phyloP scores from a whole-genome alignment of 2,888 invertebrate species.

The Xanthorhoe designata region DNA sequence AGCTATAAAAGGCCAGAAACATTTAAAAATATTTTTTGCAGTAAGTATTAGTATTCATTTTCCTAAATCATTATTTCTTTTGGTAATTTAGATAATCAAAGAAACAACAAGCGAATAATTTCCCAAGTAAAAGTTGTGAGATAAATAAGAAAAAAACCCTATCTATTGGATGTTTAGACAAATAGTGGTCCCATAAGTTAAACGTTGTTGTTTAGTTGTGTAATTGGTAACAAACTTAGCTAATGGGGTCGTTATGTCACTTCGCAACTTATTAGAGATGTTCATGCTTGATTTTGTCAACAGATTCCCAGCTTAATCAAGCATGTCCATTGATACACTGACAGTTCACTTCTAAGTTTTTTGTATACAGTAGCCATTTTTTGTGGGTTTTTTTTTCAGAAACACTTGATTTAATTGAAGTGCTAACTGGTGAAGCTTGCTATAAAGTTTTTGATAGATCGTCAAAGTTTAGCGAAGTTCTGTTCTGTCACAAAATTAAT shows the following conservation, averaged over 20 bases:
- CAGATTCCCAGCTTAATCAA: background rate
- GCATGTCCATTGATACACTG: background rate
- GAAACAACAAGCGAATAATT: background rate
- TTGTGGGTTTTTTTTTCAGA: too few relatives aligned
- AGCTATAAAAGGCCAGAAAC: too few relatives aligned
- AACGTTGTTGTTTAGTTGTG: constrained; percentile 4
- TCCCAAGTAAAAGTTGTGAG: background rate
- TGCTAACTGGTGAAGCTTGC: too few relatives aligned
- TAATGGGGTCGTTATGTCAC: constrained; percentile 9
- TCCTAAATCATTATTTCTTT: background rate
- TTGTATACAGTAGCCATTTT: too few relatives aligned
- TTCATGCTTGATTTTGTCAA: background rate
- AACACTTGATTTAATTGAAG: too few relatives aligned
- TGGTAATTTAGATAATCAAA: background rate
- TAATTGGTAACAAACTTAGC: constrained; percentile 3
- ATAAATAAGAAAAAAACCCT: background rate
- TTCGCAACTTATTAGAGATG: background rate
- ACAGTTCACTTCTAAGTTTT: too few relatives aligned
- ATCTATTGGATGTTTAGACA: background rate
- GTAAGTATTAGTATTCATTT: background rate
- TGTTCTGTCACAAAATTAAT: too few relatives aligned
- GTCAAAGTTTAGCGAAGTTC: too few relatives aligned
- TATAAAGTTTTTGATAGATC: too few relatives aligned
- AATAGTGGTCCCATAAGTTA: constrained; percentile 4
- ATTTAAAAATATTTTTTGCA: too few relatives aligned